These are phyloP conservation scores for Morpho helenor DNA, from an alignment of 2,888 invertebrate species.

Conservation along the genomic window DNA sequence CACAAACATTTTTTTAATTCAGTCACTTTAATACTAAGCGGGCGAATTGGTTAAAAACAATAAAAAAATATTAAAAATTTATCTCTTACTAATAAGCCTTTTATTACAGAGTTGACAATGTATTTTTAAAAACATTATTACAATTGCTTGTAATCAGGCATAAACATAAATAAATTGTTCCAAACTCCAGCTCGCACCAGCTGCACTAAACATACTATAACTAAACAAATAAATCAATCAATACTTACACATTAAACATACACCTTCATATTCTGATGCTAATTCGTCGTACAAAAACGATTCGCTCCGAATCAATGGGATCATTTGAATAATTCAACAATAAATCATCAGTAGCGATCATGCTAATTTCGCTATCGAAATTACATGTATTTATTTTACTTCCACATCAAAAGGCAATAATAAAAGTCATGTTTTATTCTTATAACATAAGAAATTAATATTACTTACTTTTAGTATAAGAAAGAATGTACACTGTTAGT, in stretches of 20 bases:
- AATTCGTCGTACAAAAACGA: conserved; percentile 20
- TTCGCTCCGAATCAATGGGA: conserved; percentile 27
- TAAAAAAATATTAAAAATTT: not conserved
- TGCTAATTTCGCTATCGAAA: conserved; percentile 11
- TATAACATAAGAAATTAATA: too few species aligned
- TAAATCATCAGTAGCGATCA: conserved; percentile 23
- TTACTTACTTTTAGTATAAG: too few species aligned
- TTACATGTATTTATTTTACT: conserved; percentile 5
- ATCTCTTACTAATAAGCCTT: not conserved
- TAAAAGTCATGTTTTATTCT: too few species aligned
- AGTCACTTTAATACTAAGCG: too few species aligned
- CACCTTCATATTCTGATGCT: conserved; percentile 16
- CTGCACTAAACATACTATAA: conserved; percentile 27
- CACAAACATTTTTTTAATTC: not conserved
- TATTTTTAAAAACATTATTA: too few species aligned
- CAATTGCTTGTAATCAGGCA: too few species aligned
- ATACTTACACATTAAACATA: conserved; percentile 52
- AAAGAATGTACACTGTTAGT: too few species aligned
- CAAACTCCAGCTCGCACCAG: not conserved
- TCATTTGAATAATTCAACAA: conserved; percentile 27
- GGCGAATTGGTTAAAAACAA: too few species aligned
- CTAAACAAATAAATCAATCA: conserved; percentile 69
- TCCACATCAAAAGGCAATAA: not conserved
- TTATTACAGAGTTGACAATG: too few species aligned
- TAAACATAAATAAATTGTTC: too few species aligned